Conservation (phyloP, 1,140 invertebrate species). For the Dendrolimus punctatus region DNA sequence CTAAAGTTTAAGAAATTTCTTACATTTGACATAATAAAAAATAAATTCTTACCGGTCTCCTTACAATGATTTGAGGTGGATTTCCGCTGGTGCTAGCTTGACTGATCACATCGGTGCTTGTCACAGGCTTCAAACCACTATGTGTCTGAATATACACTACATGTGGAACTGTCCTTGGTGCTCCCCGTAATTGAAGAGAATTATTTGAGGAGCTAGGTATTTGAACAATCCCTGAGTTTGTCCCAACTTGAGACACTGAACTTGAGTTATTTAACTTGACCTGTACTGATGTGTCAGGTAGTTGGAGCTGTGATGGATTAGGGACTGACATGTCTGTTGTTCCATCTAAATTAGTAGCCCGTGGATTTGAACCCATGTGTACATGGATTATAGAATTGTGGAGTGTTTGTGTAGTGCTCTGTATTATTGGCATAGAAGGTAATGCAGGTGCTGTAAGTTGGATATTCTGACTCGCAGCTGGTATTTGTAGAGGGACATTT, state of each 20-base stretch:
- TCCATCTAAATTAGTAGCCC: conserved; percentile 40
- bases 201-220: conserved; percentile 53
- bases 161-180: conserved; percentile 46
- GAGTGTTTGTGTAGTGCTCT: conserved; percentile 41
- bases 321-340: conserved; percentile 44
- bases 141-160: conserved; percentile 68
- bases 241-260: conserved; percentile 39
- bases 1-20: too few relatives aligned
- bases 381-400: conserved; percentile 63
- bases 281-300: conserved; percentile 40
- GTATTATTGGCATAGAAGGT: conserved; percentile 55
- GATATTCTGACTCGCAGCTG: conserved; percentile 47
- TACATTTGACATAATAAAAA: conserved; percentile 2
- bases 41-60: conserved; percentile 60
- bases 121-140: conserved; percentile 58
- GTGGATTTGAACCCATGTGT: conserved; percentile 54
- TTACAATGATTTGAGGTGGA: conserved; percentile 65
- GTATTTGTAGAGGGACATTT: conserved; percentile 63
- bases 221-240: conserved; percentile 47
- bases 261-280: conserved; percentile 48
- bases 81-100: conserved; percentile 62
- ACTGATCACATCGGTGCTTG: conserved; percentile 57
- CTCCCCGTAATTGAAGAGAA: conserved; percentile 55
- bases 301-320: conserved; percentile 44
- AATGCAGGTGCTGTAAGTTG: conserved; percentile 41